Conservation (phyloP, 2,113 vertebrate species). For the Ovibos moschatus region DNA sequence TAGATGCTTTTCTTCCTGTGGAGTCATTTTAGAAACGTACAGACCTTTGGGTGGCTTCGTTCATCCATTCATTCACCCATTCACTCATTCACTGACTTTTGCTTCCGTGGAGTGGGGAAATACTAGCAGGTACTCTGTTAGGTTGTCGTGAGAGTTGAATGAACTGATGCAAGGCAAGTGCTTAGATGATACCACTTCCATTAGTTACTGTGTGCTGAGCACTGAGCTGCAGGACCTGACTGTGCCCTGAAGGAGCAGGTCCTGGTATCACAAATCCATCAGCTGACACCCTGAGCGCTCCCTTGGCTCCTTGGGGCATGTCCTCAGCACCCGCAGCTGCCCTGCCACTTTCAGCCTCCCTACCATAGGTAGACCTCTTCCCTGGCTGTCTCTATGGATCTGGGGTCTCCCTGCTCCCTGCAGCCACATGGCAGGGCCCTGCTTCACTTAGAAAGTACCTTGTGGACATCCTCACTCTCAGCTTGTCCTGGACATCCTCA, state of each 20-base stretch:
- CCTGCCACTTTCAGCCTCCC: neutral
- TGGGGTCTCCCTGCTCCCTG: neutral
- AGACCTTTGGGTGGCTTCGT: neutral
- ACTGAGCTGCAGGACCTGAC: neutral
- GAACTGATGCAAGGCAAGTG: too few species aligned
- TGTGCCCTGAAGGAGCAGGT: neutral
- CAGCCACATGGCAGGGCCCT: neutral
- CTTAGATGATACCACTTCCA: neutral
- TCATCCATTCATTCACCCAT: neutral
- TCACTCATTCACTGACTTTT: neutral
- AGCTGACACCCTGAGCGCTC: accelerated
- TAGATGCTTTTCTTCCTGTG: neutral
- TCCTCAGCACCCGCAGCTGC: neutral
- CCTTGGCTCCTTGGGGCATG: neutral
- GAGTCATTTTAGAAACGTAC: neutral
- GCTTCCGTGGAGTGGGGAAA: neutral
- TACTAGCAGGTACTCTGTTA: neutral
- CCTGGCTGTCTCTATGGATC: neutral
- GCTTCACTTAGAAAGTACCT: neutral
- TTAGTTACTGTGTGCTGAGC: neutral
- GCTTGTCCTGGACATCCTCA: neutral
- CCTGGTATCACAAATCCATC: neutral
- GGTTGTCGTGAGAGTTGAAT: neutral
- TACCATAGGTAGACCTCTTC: neutral
- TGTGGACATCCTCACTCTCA: neutral